Percentiles rank a stretch among this genome's conserved stretches.
phyloP scores from a whole-genome alignment of 2,113 vertebrate species.

The Bubo blakistoni region DNA sequence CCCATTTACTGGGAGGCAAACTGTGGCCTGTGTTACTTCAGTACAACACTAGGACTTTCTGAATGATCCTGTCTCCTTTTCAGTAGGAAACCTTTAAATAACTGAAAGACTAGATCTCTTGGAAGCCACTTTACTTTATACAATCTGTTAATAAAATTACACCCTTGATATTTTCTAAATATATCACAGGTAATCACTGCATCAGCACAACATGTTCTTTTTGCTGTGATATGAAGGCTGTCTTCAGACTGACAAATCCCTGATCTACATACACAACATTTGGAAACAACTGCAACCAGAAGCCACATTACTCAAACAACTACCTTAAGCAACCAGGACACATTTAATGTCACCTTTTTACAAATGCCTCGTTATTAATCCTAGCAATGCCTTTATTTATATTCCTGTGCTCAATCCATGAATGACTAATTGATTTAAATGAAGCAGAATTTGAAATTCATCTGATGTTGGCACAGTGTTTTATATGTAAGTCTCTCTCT shows the following conservation, averaged over 20 bases:
- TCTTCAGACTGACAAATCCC: neutral
- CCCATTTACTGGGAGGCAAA: neutral
- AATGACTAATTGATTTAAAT: slow-evolving; percentile 13
- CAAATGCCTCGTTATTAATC: neutral
- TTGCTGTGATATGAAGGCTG: neutral
- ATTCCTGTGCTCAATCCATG: neutral
- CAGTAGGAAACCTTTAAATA: neutral
- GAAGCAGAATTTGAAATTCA: slow-evolving; percentile 7
- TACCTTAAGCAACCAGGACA: neutral
- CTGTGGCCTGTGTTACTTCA: neutral
- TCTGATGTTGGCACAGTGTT: neutral
- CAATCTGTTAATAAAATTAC: neutral
- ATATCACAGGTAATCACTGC: neutral
- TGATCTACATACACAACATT: neutral
- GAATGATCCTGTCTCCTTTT: neutral
- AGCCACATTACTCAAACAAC: neutral
- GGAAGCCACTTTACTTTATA: neutral
- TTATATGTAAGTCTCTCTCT: neutral
- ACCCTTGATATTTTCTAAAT: neutral
- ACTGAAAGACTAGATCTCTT: neutral
- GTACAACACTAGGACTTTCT: neutral
- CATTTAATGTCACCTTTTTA: neutral
- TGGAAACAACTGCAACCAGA: neutral
- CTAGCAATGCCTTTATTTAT: neutral
- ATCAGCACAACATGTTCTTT: neutral